These are phyloP conservation scores for Anastatus disparis DNA, from an alignment of 1,140 invertebrate species.

Conservation along the genomic window DNA sequence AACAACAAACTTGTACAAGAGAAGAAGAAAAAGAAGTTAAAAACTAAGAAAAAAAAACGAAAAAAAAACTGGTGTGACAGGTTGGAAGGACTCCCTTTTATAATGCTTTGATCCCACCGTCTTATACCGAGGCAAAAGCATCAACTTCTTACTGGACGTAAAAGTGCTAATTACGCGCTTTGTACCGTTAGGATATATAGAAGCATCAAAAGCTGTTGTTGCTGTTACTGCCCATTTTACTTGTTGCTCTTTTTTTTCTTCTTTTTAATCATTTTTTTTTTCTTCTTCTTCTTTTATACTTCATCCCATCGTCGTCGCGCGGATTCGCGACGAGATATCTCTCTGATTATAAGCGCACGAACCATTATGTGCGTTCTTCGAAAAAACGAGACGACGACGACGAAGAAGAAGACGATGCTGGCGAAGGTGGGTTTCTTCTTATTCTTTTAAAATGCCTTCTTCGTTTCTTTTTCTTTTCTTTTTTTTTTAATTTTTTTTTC, in stretches of 20 bases:
- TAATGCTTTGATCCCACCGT: slow-evolving; percentile 37
- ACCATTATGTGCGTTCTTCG: slow-evolving; percentile 21
- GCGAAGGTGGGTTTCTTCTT: background rate
- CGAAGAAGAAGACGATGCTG: no score
- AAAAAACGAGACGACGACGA: slow-evolving; percentile 5
- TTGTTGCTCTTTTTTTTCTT: no score
- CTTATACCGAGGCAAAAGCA: slow-evolving; percentile 6
- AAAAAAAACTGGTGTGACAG: slow-evolving; percentile 33
- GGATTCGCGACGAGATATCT: slow-evolving; percentile 23
- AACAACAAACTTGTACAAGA: background rate
- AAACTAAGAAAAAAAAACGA: no score
- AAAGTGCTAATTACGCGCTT: slow-evolving; percentile 41
- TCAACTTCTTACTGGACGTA: slow-evolving; percentile 22
- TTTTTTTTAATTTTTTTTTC: background rate
- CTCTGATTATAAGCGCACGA: background rate
- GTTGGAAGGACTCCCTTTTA: slow-evolving; percentile 35
- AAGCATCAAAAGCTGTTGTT: background rate
- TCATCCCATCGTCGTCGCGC: background rate
- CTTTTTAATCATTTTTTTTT: background rate
- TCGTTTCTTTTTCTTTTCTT: background rate
- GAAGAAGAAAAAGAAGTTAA: background rate
- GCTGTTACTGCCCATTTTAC: no score
- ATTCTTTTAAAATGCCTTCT: no score
- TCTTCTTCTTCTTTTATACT: background rate
- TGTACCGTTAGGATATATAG: slow-evolving; percentile 22